Evolutionary conservation across 2,888 invertebrate species (phyloP).

Genomic region (Crocallis elinguaria): DNA sequence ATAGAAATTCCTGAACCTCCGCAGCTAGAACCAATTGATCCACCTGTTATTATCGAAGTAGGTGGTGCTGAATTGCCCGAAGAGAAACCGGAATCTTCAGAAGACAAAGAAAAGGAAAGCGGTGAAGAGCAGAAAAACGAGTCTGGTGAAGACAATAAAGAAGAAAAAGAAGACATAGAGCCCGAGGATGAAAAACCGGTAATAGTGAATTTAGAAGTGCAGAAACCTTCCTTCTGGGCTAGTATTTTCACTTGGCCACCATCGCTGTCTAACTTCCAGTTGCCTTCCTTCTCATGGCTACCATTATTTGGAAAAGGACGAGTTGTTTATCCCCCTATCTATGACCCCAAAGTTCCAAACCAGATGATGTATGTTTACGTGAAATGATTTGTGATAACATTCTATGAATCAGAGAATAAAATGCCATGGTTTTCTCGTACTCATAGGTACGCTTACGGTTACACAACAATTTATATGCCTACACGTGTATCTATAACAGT

Average conservation of each 20-base stretch:
- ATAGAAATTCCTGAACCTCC: slow-evolving; percentile 17
- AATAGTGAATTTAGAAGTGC: slow-evolving; percentile 3
- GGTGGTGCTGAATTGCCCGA: slow-evolving; percentile 2
- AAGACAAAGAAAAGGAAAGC: slow-evolving; percentile 6
- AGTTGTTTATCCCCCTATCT: neutral
- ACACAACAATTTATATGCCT: no score
- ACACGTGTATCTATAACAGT: no score
- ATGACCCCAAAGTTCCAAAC: neutral
- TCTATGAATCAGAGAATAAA: no score
- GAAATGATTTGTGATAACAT: no score
- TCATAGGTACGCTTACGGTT: no score
- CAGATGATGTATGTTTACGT: slow-evolving; percentile 16
- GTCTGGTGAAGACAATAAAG: neutral
- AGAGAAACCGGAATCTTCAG: slow-evolving; percentile 7
- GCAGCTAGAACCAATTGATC: slow-evolving; percentile 18
- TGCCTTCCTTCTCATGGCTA: slow-evolving; percentile 13
- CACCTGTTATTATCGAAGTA: neutral
- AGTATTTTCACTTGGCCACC: slow-evolving; percentile 1
- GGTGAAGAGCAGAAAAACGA: slow-evolving; percentile 10
- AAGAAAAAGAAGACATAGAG: slow-evolving; percentile 14
- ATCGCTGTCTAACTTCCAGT: neutral
- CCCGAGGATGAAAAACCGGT: slow-evolving; percentile 18
- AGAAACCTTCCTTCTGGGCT: slow-evolving; percentile 6
- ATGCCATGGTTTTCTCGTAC: no score
- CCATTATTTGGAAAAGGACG: slow-evolving; percentile 15